Conservation (phyloP, 2,113 vertebrate genomes). For the Cryptomyrus ogoouensis region DNA sequence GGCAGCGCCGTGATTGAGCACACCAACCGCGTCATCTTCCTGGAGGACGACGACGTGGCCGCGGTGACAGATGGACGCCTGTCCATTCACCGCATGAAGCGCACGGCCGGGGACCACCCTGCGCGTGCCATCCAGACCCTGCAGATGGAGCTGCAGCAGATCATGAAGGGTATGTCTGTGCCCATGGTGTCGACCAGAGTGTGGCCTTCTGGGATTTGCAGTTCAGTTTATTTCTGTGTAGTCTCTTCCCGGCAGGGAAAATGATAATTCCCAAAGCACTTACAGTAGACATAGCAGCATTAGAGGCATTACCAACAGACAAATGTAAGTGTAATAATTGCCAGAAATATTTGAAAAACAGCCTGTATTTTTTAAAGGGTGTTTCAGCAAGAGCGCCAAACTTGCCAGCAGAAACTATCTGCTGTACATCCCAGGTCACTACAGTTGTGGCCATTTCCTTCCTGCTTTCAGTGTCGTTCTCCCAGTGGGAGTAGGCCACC, state of each 20-base stretch:
- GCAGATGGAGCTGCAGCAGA: constrained; percentile 97
- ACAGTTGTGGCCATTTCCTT: background rate
- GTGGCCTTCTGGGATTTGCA: background rate
- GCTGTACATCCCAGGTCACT: background rate
- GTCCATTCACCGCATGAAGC: constrained; percentile 94
- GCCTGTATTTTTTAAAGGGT: background rate
- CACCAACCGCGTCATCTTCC: constrained; percentile 93
- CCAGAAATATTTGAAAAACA: background rate
- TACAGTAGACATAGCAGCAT: background rate
- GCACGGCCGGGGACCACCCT: constrained; percentile 80
- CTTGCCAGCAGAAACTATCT: background rate
- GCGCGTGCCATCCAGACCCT: constrained; percentile 90
- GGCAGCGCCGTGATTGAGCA: constrained; percentile 90
- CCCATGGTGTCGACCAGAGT: background rate
- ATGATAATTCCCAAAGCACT: background rate
- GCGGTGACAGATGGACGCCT: constrained; percentile 83
- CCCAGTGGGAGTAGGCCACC: background rate
- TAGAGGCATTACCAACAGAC: background rate
- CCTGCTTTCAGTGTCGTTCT: background rate
- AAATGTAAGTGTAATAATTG: background rate
- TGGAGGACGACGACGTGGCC: constrained; percentile 94
- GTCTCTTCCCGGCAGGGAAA: background rate
- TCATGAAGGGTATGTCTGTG: constrained; percentile 85
- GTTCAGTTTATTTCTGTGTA: background rate
- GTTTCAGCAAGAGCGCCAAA: background rate